Percentiles rank a stretch among this genome's conserved stretches.
Evolutionary conservation across 2,888 invertebrate genomes (phyloP).

Genomic region (Endotricha flammealis): DNA sequence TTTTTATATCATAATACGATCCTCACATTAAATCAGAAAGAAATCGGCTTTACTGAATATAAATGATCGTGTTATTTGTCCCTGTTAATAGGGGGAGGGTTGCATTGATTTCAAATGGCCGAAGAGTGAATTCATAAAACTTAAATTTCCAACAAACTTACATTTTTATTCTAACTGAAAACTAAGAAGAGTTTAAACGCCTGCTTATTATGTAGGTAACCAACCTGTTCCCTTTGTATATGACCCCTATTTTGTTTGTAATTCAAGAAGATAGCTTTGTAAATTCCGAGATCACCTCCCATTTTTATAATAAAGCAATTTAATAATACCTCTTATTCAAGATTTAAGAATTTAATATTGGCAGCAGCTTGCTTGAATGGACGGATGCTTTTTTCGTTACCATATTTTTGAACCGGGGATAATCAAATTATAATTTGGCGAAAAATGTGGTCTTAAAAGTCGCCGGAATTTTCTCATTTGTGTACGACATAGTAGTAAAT

Average conservation of each 20-base stretch:
- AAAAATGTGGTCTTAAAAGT: conserved; percentile 32
- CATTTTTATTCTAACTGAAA: too few relatives aligned
- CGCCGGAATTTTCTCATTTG: conserved; percentile 24
- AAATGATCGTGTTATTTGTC: conserved; percentile 34
- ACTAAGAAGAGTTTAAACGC: too few relatives aligned
- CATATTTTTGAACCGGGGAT: conserved; percentile 48
- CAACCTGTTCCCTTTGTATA: neutral
- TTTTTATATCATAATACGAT: conserved; percentile 63
- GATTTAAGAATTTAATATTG: conserved; percentile 66
- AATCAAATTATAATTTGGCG: conserved; percentile 57
- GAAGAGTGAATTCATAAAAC: too few relatives aligned
- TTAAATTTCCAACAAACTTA: too few relatives aligned
- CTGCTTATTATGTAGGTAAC: too few relatives aligned
- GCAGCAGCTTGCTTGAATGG: conserved; percentile 62
- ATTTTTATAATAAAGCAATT: conserved; percentile 28
- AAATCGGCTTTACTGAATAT: conserved; percentile 52
- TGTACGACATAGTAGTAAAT: conserved; percentile 33
- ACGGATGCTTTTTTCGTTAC: conserved; percentile 53
- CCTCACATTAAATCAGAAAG: conserved; percentile 49
- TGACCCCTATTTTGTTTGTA: conserved; percentile 1
- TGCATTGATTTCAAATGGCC: too few relatives aligned
- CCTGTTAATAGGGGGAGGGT: conserved; percentile 9
- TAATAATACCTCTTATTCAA: conserved; percentile 39
- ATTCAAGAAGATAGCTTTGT: conserved; percentile 5
- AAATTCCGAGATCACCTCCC: conserved; percentile 10